A percentile compares a stretch with the other conserved stretches of the same genome.
Conservation (phyloP, 2,888 invertebrate genomes). For the Aphodius granarius region DNA sequence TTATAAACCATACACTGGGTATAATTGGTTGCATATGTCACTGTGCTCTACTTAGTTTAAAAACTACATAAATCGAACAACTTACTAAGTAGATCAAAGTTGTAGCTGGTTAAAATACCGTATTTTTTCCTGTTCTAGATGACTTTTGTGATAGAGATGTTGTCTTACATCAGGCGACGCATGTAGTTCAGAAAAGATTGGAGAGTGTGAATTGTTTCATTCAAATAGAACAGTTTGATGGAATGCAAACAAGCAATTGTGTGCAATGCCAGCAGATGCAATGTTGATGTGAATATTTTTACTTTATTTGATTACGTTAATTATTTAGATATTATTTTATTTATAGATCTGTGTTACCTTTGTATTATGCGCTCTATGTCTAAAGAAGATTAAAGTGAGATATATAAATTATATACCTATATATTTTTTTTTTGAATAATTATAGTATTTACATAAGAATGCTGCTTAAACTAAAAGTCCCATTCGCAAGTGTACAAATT, state of each 20-base stretch:
- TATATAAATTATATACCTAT: conserved; percentile 1
- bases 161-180: conserved; percentile 54
- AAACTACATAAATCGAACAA: too few relatives aligned
- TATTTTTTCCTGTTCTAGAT: conserved; percentile 46
- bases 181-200: conserved; percentile 53
- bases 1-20: too few relatives aligned
- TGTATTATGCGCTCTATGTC: background rate
- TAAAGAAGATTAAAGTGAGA: background rate
- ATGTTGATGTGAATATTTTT: conserved; percentile 22
- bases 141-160: conserved; percentile 55
- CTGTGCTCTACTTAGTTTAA: too few relatives aligned
- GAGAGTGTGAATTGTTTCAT: conserved; percentile 55
- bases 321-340: conserved; percentile 1
- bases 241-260: conserved; percentile 46
- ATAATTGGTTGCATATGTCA: too few relatives aligned
- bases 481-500: conserved; percentile 66
- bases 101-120: too few relatives aligned
- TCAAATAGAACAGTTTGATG: conserved; percentile 57
- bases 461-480: conserved; percentile 57
- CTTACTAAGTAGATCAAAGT: too few relatives aligned
- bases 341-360: background rate
- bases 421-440: background rate
- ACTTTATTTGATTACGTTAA: conserved; percentile 12
- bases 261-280: conserved; percentile 35
- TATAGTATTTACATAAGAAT: background rate